Conservation (phyloP, 2,113 vertebrate species). For the Barnardius zonarius region DNA sequence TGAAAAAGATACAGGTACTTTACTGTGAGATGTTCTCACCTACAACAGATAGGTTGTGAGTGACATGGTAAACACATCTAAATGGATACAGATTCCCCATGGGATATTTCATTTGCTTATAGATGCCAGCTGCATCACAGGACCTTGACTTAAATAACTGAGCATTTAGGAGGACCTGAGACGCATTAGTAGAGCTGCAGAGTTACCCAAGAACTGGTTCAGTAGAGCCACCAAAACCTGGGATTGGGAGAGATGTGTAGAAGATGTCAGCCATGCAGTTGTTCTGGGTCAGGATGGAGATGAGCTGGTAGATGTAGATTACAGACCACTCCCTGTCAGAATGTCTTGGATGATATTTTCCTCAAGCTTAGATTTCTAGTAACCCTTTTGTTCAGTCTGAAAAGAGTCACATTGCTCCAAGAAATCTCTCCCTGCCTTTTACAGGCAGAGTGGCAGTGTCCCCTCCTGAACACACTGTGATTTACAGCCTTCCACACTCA, state of each 20-base stretch:
- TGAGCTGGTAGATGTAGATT: not conserved
- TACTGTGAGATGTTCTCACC: not conserved
- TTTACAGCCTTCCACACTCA: conserved; percentile 40
- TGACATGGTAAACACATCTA: not conserved
- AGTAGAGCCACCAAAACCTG: not conserved
- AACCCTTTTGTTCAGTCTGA: not conserved
- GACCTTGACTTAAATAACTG: not conserved
- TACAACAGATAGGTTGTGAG: not conserved
- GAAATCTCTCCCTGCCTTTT: conserved; percentile 3
- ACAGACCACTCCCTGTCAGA: not conserved
- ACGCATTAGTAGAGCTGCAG: not conserved
- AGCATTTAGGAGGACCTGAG: not conserved
- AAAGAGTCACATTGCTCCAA: not conserved
- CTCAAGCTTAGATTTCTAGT: not conserved
- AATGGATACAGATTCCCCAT: not conserved
- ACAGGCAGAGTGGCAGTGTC: conserved; percentile 39
- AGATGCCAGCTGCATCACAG: not conserved
- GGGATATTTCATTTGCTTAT: not conserved
- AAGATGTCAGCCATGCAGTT: not conserved
- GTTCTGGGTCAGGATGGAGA: not conserved
- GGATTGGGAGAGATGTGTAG: not conserved
- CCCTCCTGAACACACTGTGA: conserved; percentile 13
- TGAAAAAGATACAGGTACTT: not conserved
- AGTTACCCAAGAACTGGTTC: not conserved
- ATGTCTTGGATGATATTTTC: not conserved